These are phyloP conservation scores for Corydoras maculifer DNA, from an alignment of 2,113 vertebrate species.

Conservation along the genomic window DNA sequence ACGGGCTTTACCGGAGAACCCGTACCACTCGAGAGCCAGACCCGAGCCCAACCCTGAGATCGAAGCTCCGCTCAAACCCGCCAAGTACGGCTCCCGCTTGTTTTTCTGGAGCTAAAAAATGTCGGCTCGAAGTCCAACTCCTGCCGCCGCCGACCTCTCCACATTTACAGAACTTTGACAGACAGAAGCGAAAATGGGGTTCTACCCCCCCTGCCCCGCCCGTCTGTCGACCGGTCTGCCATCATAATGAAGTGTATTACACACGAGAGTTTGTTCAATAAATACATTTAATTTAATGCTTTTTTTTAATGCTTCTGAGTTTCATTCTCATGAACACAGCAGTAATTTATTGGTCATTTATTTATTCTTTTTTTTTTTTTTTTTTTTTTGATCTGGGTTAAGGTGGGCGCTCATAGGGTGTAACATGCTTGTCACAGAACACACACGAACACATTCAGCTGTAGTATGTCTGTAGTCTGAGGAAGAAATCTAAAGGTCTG, in stretches of 20 bases:
- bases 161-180: constrained; percentile 21
- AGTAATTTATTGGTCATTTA: not conserved
- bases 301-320: not conserved
- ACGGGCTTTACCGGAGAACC: constrained; percentile 82
- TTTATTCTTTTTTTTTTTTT: not conserved
- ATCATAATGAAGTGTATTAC: constrained; percentile 31
- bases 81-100: constrained; percentile 77
- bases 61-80: constrained; percentile 79
- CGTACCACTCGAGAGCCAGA: constrained; percentile 77
- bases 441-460: too few species aligned
- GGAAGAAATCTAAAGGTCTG: too few species aligned
- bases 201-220: not conserved
- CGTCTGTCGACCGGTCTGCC: constrained; percentile 3
- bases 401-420: too few species aligned
- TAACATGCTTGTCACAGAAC: too few species aligned
- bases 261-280: constrained; percentile 24
- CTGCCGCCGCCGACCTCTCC: not conserved
- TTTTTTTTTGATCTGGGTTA: too few species aligned
- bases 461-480: too few species aligned
- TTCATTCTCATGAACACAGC: not conserved
- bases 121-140: not conserved
- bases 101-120: constrained; percentile 79
- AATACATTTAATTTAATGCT: constrained; percentile 33
- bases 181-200: constrained; percentile 14
- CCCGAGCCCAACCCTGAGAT: constrained; percentile 75